Evolutionary conservation across 2,888 invertebrate species (phyloP), one percentile per base, ranked within the genome.

Genomic region (Temnothorax rugatulus): DNA sequence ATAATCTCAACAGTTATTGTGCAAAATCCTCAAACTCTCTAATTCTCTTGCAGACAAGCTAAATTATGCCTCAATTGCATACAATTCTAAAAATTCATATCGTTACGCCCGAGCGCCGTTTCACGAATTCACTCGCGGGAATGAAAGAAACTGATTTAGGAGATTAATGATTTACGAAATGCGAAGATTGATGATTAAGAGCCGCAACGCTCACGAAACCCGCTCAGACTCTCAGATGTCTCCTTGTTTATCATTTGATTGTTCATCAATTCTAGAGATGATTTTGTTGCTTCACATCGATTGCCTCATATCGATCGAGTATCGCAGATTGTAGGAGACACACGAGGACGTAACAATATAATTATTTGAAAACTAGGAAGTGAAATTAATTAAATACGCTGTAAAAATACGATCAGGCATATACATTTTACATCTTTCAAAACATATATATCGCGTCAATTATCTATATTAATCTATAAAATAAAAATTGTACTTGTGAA

Each of bases 341-440:
- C 41, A 44, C 21, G 44, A 66, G 41, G 41, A 29, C 66, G 66
- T 68, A 68, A 47, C 64, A 68, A 21, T 77, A 59, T 38, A 47
- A 71, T 47, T 79, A 21, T 38, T 47, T 50, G 11, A 59, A 71
- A 79, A 71, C 4, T 18, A 66, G n/a, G 4, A 18, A 38, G 38
- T 44, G 2, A 21, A 71, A 71, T 34, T 63, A 69, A 71, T 79
- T 38, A 34, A 41, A 34, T n/a, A 41, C 54, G 34, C 44, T 57
- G 0, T 44, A 44, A 68, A 21, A 57, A 8, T 25, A 21, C 11
- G 7, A 38, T 57, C 3, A n/a, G 1, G 4, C 25, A 41, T 54
- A 38, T 66, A 25, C 52, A 64, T 54, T 47, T 79, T 57, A 66
- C 44, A 59, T 69, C 21, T 47, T 69, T 59, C 57, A 21, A 69